phyloP scores from a whole-genome alignment of 2,113 vertebrate genomes.

The Strix uralensis region DNA sequence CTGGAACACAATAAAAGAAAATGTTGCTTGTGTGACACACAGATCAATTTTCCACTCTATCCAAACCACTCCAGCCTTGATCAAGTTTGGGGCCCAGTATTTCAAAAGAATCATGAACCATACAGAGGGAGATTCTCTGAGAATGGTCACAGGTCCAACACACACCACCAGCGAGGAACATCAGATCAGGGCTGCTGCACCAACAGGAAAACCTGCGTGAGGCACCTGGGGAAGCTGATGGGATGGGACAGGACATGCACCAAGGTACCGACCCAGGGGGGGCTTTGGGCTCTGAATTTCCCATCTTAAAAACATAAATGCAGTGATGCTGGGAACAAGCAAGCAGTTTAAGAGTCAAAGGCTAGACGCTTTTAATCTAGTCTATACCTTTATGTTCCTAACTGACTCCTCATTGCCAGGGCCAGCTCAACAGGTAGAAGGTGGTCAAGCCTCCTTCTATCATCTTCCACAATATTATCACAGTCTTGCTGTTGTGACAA shows the following conservation, averaged over 20 bases:
- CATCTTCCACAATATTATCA: neutral
- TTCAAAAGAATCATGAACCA: neutral
- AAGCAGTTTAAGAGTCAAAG: neutral
- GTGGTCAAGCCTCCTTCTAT: neutral
- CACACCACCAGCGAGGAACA: neutral
- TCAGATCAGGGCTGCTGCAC: neutral
- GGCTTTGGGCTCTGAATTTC: neutral
- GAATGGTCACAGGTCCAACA: neutral
- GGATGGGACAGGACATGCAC: neutral
- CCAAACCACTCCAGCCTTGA: neutral
- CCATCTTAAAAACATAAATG: neutral
- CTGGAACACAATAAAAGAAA: neutral
- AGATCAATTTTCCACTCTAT: neutral
- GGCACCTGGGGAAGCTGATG: neutral
- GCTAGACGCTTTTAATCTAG: neutral
- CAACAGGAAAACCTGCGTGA: neutral
- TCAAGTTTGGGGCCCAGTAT: neutral
- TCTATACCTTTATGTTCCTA: neutral
- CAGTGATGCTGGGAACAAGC: neutral
- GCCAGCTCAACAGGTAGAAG: neutral
- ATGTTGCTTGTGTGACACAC: neutral
- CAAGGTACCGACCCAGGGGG: neutral
- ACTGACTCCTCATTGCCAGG: neutral
- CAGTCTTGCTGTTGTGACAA: neutral
- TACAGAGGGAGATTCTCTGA: neutral